A percentile compares a stretch with the other conserved stretches of the same genome.
Conservation (phyloP, 2,797 vertebrate genomes). For the Takifugu ocellatus region DNA sequence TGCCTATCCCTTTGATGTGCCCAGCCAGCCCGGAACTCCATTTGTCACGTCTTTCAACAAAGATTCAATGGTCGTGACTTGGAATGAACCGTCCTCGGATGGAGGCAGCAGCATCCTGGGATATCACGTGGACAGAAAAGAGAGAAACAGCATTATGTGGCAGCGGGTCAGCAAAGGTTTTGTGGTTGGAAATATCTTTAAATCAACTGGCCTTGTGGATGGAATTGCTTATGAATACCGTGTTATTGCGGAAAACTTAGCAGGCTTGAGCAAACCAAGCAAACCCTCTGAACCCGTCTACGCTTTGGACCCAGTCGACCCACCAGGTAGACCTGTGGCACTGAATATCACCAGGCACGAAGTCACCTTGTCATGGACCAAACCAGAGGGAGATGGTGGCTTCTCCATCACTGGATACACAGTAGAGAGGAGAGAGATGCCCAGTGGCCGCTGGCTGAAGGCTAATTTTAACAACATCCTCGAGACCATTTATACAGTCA, state of each 20-base stretch:
- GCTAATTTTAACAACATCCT: conserved; percentile 97
- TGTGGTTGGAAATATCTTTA: conserved; percentile 94
- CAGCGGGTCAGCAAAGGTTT: conserved; percentile 90
- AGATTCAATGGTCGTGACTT: conserved; percentile 91
- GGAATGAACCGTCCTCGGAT: conserved; percentile 92
- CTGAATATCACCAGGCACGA: conserved; percentile 95
- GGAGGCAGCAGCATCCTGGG: conserved; percentile 94
- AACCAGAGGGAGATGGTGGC: conserved; percentile 94
- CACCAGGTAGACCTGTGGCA: conserved; percentile 90
- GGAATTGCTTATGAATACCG: conserved; percentile 96
- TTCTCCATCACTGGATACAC: conserved; percentile 97
- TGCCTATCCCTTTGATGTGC: conserved; percentile 95
- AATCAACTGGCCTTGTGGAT: conserved; percentile 92
- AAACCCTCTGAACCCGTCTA: conserved; percentile 88
- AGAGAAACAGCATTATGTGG: conserved; percentile 96
- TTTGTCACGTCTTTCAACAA: conserved; percentile 88
- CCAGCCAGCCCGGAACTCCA: conserved; percentile 90
- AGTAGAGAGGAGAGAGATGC: conserved; percentile 93
- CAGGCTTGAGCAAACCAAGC: conserved; percentile 95
- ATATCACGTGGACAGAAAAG: conserved; percentile 97
- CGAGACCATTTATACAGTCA: conserved; percentile 94
- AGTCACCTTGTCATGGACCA: conserved; percentile 92
- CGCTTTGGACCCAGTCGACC: conserved; percentile 94
- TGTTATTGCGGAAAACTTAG: conserved; percentile 94
- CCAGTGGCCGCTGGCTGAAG: conserved; percentile 96